A percentile compares a stretch with the other conserved stretches of the same genome.
These are phyloP conservation scores for Platysteira castanea DNA, from an alignment of 2,113 vertebrate species.

Conservation along the genomic window DNA sequence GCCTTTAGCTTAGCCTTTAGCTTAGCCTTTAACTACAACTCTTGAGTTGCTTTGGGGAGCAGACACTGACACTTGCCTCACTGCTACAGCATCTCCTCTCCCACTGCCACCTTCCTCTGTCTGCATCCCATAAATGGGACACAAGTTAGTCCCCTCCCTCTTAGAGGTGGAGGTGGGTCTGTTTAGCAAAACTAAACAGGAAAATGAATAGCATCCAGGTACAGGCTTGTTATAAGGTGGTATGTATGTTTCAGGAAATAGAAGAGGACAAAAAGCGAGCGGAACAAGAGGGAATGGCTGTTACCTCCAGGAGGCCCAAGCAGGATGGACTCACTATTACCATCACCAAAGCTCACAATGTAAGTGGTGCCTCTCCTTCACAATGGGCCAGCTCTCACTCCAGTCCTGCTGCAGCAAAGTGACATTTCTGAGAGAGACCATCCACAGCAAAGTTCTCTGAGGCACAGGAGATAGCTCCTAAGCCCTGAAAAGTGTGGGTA, in stretches of 20 bases:
- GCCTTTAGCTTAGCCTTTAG: not conserved
- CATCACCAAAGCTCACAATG: slow-evolving; percentile 87
- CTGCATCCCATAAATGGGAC: not conserved
- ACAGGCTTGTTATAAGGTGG: not conserved
- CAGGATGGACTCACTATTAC: slow-evolving; percentile 91
- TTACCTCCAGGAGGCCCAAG: slow-evolving; percentile 78
- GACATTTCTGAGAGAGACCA: not conserved
- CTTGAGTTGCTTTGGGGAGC: not conserved
- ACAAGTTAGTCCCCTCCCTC: not conserved
- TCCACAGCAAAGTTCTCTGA: not conserved
- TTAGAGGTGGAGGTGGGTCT: not conserved
- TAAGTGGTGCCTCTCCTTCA: slow-evolving; percentile 67
- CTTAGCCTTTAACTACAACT: not conserved
- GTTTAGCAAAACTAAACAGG: not conserved
- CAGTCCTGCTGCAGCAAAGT: not conserved
- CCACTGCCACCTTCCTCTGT: not conserved
- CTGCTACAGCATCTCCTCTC: not conserved
- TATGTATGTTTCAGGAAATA: slow-evolving; percentile 82
- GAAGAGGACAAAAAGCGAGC: slow-evolving; percentile 93
- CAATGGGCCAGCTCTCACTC: not conserved
- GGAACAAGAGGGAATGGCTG: slow-evolving; percentile 87
- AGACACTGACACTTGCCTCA: not conserved
- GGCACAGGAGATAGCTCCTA: not conserved
- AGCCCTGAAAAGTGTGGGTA: not conserved
- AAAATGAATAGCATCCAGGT: not conserved